phyloP scores from a whole-genome alignment of 2,888 invertebrate genomes.

The Mesorhabditis sp. region DNA sequence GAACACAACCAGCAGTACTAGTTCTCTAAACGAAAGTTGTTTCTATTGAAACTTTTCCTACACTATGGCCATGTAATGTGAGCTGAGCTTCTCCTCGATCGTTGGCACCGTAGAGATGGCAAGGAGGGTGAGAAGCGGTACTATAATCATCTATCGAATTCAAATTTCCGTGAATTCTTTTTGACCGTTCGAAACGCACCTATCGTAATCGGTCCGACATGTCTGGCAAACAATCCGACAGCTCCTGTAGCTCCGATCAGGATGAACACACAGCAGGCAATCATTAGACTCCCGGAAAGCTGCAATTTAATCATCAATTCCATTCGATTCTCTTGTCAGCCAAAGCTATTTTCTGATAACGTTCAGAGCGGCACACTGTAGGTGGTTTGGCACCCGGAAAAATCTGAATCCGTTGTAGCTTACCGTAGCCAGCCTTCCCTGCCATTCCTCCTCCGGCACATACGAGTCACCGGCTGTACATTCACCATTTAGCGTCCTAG shows the following conservation, averaged over 20 bases:
- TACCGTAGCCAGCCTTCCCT: conserved; percentile 4
- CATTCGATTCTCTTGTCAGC: no score
- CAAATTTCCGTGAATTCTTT: no score
- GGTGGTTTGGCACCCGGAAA: no score
- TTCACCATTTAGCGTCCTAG: not conserved
- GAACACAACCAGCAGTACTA: conserved; percentile 36
- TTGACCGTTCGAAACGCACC: not conserved
- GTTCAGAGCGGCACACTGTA: no score
- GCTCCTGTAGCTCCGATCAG: conserved; percentile 45
- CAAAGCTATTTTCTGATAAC: no score
- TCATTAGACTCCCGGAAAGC: conserved; percentile 47
- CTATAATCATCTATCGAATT: conserved; percentile 10
- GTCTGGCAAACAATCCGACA: conserved; percentile 44
- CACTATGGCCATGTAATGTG: conserved; percentile 53
- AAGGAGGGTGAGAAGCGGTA: conserved; percentile 50
- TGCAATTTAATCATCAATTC: conserved; percentile 19
- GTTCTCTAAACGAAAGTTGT: conserved; percentile 31
- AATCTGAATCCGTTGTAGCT: not conserved
- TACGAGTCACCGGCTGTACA: not conserved
- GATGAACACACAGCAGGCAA: conserved; percentile 46
- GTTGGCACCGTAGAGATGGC: conserved; percentile 43
- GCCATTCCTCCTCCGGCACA: conserved; percentile 5
- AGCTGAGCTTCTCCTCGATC: conserved; percentile 37
- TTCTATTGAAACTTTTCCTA: conserved; percentile 19
- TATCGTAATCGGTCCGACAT: conserved; percentile 53